phyloP scores from a whole-genome alignment of 2,797 vertebrate species.

The Martes flavigula region DNA sequence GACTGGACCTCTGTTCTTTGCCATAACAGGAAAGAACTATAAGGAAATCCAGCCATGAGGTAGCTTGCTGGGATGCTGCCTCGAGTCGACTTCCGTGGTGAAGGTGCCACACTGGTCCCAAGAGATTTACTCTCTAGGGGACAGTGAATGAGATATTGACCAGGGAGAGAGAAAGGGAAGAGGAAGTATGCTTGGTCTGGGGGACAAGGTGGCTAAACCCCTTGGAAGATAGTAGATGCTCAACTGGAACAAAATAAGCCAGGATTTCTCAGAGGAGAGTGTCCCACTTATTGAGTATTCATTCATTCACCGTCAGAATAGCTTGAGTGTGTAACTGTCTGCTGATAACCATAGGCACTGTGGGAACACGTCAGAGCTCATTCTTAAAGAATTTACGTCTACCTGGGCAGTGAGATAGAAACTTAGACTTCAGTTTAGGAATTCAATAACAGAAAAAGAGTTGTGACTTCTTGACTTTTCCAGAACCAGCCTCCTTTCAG shows the following conservation, averaged over 20 bases:
- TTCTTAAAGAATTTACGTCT: slow-evolving; percentile 22
- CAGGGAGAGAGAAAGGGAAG: neutral
- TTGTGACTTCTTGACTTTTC: neutral
- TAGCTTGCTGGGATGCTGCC: neutral
- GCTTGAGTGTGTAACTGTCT: neutral
- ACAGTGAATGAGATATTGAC: neutral
- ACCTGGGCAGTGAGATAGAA: neutral
- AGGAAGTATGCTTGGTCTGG: neutral
- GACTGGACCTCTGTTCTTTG: neutral
- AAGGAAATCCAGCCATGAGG: neutral
- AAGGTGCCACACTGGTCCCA: neutral
- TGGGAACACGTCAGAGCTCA: neutral
- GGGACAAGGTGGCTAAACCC: neutral
- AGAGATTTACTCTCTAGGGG: neutral
- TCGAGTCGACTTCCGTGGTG: neutral
- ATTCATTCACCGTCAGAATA: neutral
- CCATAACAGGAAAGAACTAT: neutral
- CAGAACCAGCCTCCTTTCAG: neutral
- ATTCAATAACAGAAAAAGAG: neutral
- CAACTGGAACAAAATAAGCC: neutral
- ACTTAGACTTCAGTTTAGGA: neutral
- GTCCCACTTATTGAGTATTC: neutral
- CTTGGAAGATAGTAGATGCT: neutral
- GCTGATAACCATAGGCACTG: neutral
- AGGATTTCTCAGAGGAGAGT: neutral